Evolutionary conservation across 2,113 vertebrate species (phyloP).

Genomic region (Calyptomena viridis): DNA sequence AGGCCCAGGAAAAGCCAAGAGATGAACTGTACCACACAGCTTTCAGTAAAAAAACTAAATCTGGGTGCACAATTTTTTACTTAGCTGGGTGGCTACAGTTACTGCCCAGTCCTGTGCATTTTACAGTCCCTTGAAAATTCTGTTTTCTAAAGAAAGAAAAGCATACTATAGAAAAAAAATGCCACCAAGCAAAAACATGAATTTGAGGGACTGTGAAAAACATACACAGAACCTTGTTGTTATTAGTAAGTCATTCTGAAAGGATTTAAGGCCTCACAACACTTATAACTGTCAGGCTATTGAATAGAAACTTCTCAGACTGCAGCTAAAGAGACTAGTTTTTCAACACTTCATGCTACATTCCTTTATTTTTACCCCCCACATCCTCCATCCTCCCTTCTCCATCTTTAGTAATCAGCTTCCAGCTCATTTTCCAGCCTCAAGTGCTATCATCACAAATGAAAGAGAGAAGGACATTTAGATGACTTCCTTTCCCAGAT

Average conservation of each 20-base stretch:
- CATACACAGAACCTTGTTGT: no score
- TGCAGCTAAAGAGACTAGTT: neutral
- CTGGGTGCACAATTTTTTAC: neutral
- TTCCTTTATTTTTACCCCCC: neutral
- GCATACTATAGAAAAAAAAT: neutral
- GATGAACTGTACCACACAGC: neutral
- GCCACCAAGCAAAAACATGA: neutral
- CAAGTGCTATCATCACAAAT: neutral
- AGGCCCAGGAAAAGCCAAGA: fast-evolving
- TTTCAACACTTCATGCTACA: neutral
- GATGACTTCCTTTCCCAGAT: neutral
- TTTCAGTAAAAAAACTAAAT: neutral
- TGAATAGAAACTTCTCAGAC: neutral
- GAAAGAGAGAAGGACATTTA: neutral
- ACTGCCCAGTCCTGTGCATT: neutral
- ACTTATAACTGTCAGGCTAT: neutral
- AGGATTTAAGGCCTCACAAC: neutral
- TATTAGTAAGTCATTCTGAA: neutral
- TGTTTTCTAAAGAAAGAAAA: neutral
- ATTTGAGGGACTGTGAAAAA: neutral
- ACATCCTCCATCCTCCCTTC: neutral
- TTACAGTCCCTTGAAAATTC: neutral
- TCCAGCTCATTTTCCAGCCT: slow-evolving; percentile 8
- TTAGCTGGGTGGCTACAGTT: neutral
- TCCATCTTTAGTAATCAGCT: neutral